phyloP scores from a whole-genome alignment of 2,888 invertebrate genomes.

The Phaonia tiefii region DNA sequence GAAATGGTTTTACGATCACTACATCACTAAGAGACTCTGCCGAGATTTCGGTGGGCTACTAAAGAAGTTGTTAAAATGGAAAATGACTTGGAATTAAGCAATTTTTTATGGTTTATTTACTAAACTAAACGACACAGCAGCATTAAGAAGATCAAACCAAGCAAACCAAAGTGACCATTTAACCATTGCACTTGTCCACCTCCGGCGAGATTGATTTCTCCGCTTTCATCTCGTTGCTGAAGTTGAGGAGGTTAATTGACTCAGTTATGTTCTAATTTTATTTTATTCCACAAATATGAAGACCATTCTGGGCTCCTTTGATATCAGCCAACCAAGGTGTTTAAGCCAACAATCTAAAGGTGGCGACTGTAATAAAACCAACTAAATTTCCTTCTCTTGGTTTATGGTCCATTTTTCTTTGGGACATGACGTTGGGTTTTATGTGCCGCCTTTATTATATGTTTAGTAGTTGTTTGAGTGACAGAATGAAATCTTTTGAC shows the following conservation, averaged over 20 bases:
- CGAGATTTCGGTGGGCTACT: constrained; percentile 25
- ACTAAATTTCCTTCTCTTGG: constrained; percentile 69
- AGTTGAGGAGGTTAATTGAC: constrained; percentile 69
- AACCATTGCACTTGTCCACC: constrained; percentile 57
- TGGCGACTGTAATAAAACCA: constrained; percentile 72
- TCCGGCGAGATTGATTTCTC: constrained; percentile 65
- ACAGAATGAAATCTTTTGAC: neutral
- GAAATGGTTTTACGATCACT: constrained; percentile 40
- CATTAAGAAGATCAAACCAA: constrained; percentile 36
- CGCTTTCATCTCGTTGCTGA: constrained; percentile 27
- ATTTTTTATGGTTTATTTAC: constrained; percentile 78
- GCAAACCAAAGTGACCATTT: constrained; percentile 30
- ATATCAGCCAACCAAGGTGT: too few species aligned
- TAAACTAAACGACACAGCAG: constrained; percentile 44
- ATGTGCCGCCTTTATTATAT: constrained; percentile 7
- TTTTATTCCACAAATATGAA: constrained; percentile 66
- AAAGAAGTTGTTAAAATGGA: constrained; percentile 25
- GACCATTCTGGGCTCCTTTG: neutral
- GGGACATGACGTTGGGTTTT: constrained; percentile 19
- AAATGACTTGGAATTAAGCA: constrained; percentile 72
- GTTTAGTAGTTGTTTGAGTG: neutral
- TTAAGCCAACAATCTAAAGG: neutral
- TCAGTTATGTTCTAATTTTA: constrained; percentile 77
- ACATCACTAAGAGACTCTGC: constrained; percentile 19
- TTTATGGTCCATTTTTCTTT: constrained; percentile 29